Evolutionary conservation across 2,797 vertebrate genomes (phyloP).

Genomic region (Anabacerthia variegaticeps): DNA sequence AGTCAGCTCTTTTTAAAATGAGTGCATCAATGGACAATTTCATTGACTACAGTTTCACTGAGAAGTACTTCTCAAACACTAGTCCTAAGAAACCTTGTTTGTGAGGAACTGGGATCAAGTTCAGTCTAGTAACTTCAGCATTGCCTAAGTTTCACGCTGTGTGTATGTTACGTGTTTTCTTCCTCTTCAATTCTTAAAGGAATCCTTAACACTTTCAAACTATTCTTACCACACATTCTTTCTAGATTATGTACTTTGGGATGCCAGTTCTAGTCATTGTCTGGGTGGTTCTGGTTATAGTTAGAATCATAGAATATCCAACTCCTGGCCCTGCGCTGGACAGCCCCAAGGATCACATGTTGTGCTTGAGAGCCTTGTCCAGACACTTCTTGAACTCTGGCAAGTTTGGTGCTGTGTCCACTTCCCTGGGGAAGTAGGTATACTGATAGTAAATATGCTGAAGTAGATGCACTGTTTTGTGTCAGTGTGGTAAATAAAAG

Average conservation of each 20-base stretch:
- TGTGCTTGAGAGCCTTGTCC: neutral
- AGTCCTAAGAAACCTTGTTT: neutral
- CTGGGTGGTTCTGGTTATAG: neutral
- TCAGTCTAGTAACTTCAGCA: neutral
- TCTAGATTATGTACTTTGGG: neutral
- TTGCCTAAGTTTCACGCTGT: neutral
- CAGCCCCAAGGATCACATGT: neutral
- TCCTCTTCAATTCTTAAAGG: neutral
- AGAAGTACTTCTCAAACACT: neutral
- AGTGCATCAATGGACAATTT: accelerated
- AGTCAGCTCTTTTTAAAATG: neutral
- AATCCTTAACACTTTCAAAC: neutral
- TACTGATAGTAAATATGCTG: no score
- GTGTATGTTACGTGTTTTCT: neutral
- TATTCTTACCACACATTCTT: neutral
- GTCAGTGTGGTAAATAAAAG: neutral
- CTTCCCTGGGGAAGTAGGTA: neutral
- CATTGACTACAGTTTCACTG: neutral
- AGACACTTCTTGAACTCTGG: neutral
- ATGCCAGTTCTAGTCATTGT: neutral
- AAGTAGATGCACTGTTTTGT: neutral
- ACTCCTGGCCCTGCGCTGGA: neutral
- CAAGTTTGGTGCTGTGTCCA: neutral
- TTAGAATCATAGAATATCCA: neutral
- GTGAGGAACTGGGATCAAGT: neutral